Conservation (phyloP, 2,888 invertebrate species). For the Aphrophora alni region DNA sequence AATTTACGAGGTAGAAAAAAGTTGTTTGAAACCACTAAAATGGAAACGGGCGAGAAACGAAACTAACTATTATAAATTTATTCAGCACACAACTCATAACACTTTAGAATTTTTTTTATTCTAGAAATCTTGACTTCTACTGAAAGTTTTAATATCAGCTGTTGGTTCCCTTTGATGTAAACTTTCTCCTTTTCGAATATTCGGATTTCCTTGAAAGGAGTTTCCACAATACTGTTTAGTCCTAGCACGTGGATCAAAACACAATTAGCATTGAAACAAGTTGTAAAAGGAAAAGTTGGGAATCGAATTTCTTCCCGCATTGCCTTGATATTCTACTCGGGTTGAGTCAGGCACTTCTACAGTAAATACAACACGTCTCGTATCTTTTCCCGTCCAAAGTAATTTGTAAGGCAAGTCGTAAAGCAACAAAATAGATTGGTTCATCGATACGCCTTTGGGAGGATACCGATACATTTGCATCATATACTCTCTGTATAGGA, state of each 20-base stretch:
- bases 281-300: slow-evolving; percentile 4
- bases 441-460: background rate
- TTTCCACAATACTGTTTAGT: background rate
- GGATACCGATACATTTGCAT: background rate
- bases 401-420: background rate
- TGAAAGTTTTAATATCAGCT: background rate
- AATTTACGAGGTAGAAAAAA: too few species aligned
- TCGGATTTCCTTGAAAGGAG: background rate
- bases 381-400: background rate
- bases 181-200: background rate
- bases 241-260: background rate
- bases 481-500: too few species aligned
- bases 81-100: too few species aligned
- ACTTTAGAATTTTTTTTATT: too few species aligned
- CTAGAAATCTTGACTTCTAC: too few species aligned
- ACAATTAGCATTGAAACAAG: slow-evolving; percentile 2
- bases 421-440: background rate
- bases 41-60: too few species aligned
- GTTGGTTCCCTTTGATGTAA: background rate
- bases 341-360: background rate
- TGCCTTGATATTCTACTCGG: background rate
- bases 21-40: too few species aligned
- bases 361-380: background rate
- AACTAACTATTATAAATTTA: too few species aligned
- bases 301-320: background rate